Percentiles rank a stretch among this genome's conserved stretches.
Conservation (phyloP, 2,888 invertebrate species). For the Archips crataeganus region DNA sequence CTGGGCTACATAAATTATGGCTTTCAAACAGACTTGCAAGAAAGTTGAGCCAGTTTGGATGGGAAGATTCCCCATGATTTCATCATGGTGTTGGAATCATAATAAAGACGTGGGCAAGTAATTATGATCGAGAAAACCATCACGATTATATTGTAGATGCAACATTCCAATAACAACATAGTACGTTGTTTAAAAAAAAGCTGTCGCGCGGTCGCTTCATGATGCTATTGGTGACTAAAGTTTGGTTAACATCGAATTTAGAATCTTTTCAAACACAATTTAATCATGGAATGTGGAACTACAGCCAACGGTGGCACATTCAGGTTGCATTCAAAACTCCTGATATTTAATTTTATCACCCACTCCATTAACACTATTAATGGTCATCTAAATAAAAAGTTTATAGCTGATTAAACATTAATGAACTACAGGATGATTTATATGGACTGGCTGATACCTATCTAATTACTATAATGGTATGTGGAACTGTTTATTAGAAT, state of each 20-base stretch:
- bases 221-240: background rate
- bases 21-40: constrained; percentile 11
- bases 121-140: background rate
- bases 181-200: background rate
- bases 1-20: constrained; percentile 36
- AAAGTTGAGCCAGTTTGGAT: constrained; percentile 5
- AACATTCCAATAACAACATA: background rate
- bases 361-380: constrained; percentile 38
- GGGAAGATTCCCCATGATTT: constrained; percentile 14
- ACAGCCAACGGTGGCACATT: constrained; percentile 10
- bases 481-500: constrained; percentile 35
- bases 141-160: background rate
- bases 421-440: constrained; percentile 37
- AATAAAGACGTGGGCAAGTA: background rate
- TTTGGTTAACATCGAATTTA: background rate
- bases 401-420: constrained; percentile 40
- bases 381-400: constrained; percentile 30
- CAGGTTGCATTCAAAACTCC: constrained; percentile 20
- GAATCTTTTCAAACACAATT: background rate
- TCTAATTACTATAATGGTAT: constrained; percentile 38
- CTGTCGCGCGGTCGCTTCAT: background rate
- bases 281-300: constrained; percentile 19
- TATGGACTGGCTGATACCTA: constrained; percentile 17
- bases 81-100: constrained; percentile 7
- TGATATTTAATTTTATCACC: constrained; percentile 25